Percentiles rank a stretch among this genome's conserved stretches.
Conservation (phyloP, 2,797 vertebrate species). For the Artibeus lituratus region DNA sequence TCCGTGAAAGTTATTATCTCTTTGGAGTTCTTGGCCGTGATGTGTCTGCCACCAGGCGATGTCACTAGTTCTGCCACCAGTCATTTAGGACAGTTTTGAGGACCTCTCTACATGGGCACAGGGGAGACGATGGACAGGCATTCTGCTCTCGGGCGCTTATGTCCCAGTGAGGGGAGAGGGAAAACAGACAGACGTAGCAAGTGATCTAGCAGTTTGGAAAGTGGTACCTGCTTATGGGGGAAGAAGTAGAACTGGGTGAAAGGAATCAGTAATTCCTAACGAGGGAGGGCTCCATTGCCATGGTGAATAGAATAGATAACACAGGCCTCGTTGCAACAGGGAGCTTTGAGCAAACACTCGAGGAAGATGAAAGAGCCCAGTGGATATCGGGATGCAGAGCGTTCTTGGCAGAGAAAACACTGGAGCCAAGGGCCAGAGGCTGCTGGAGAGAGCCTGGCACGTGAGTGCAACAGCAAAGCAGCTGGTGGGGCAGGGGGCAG, state of each 20-base stretch:
- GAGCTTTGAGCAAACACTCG: background rate
- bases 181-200: background rate
- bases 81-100: background rate
- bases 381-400: background rate
- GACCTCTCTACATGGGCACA: background rate
- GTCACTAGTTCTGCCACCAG: accelerated
- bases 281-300: background rate
- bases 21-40: background rate
- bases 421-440: background rate
- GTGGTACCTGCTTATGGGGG: background rate
- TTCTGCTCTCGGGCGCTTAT: background rate
- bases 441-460: accelerated
- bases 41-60: background rate
- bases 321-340: background rate
- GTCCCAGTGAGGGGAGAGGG: background rate
- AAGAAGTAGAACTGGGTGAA: background rate
- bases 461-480: accelerated
- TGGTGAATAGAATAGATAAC: background rate
- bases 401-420: background rate
- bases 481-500: background rate
- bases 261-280: background rate
- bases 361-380: background rate
- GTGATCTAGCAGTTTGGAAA: background rate
- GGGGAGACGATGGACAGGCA: background rate
- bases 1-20: background rate